Conservation (phyloP, 2,113 vertebrate species). For the Syrrhaptes paradoxus region DNA sequence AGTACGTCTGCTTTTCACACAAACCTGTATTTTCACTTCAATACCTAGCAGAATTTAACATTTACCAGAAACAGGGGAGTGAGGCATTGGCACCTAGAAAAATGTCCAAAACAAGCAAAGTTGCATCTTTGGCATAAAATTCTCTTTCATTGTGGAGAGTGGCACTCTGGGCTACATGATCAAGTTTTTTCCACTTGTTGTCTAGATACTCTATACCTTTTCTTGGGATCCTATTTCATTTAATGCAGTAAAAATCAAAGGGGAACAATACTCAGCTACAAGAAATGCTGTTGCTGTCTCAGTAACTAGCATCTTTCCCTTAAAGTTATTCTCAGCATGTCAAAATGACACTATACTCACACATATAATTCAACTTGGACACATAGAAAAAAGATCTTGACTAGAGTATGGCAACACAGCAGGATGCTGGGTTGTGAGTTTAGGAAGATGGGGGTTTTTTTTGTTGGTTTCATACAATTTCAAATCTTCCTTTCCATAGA, state of each 20-base stretch:
- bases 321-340: not conserved
- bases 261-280: not conserved
- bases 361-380: not conserved
- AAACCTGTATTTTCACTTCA: not conserved
- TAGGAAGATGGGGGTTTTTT: not conserved
- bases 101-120: not conserved
- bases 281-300: not conserved
- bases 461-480: not conserved
- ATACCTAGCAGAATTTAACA: not conserved
- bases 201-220: not conserved
- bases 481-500: not conserved
- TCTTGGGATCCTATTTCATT: not conserved
- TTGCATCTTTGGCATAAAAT: not conserved
- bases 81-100: not conserved
- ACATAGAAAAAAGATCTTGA: not conserved
- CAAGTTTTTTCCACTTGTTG: not conserved
- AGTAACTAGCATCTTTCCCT: not conserved
- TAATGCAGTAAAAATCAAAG: not conserved
- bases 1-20: not conserved
- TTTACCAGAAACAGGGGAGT: not conserved
- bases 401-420: not conserved
- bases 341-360: not conserved
- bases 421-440: not conserved
- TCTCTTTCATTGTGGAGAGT: not conserved
- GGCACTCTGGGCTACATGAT: not conserved